These are phyloP conservation scores for Cheilinus undulatus DNA, from an alignment of 2,113 vertebrate species.

Conservation along the genomic window DNA sequence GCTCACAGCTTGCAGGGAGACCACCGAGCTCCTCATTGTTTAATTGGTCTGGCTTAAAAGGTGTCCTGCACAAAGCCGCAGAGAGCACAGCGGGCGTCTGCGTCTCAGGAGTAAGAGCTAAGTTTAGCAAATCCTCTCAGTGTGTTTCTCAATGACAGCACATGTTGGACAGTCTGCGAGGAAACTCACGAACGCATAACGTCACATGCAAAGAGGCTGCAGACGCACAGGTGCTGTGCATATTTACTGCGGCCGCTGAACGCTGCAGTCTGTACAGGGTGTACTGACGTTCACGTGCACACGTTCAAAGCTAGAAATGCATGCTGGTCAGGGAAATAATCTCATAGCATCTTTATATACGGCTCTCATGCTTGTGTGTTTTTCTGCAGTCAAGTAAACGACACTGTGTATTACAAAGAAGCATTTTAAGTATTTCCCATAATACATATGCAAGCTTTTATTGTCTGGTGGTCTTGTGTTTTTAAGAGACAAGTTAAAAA, in stretches of 20 bases:
- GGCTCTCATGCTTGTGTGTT: not conserved
- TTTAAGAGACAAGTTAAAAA: too few species aligned
- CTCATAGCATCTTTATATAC: not conserved
- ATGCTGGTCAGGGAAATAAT: not conserved
- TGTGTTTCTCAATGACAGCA: conserved; percentile 78
- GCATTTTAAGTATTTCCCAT: too few species aligned
- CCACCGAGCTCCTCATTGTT: conserved; percentile 45
- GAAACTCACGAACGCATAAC: conserved; percentile 44
- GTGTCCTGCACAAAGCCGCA: conserved; percentile 65
- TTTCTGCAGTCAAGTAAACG: not conserved
- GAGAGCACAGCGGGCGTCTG: conserved; percentile 61
- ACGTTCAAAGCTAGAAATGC: conserved; percentile 1
- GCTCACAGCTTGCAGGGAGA: conserved; percentile 10
- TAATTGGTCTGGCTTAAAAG: conserved; percentile 58
- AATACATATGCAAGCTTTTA: too few species aligned
- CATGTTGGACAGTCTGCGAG: conserved; percentile 68
- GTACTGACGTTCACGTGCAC: conserved; percentile 15
- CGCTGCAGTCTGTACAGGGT: not conserved
- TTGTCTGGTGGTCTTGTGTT: too few species aligned
- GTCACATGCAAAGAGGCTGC: conserved; percentile 46
- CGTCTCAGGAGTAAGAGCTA: conserved; percentile 76
- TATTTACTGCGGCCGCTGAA: conserved; percentile 25
- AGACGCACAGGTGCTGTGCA: conserved; percentile 28
- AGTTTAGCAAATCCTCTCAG: conserved; percentile 82
- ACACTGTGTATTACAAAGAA: too few species aligned